These are phyloP conservation scores for Phylloscopus trochilus DNA, from an alignment of 2,113 vertebrate species.

Conservation along the genomic window DNA sequence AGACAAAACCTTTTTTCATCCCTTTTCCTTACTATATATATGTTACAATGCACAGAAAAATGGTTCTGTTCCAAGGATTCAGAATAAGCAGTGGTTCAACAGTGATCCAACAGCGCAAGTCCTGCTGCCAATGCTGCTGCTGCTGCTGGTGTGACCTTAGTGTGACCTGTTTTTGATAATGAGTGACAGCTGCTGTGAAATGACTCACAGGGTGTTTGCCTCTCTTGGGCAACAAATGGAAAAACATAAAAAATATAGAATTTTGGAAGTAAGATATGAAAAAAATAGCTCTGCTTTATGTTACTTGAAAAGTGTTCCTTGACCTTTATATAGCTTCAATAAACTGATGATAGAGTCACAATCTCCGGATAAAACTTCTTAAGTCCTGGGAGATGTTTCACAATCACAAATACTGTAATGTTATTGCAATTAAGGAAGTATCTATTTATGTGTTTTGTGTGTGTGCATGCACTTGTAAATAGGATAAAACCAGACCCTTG, in stretches of 20 bases:
- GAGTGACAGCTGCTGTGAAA: slow-evolving; percentile 21
- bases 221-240: neutral
- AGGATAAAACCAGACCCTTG: neutral
- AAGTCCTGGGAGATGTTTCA: neutral
- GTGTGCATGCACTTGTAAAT: neutral
- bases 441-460: neutral
- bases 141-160: neutral
- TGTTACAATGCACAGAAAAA: neutral
- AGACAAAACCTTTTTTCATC: neutral
- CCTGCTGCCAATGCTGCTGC: neutral
- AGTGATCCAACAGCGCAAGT: neutral
- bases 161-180: neutral
- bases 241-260: neutral
- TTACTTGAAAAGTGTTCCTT: neutral
- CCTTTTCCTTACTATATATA: neutral
- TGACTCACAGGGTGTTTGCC: neutral
- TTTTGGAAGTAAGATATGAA: neutral
- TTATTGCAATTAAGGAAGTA: neutral
- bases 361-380: neutral
- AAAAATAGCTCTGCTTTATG: neutral
- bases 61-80: neutral
- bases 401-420: neutral
- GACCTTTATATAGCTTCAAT: neutral
- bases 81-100: neutral
- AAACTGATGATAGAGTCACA: neutral